phyloP scores from a whole-genome alignment of 2,888 invertebrate genomes.

The Tipula vernalis region DNA sequence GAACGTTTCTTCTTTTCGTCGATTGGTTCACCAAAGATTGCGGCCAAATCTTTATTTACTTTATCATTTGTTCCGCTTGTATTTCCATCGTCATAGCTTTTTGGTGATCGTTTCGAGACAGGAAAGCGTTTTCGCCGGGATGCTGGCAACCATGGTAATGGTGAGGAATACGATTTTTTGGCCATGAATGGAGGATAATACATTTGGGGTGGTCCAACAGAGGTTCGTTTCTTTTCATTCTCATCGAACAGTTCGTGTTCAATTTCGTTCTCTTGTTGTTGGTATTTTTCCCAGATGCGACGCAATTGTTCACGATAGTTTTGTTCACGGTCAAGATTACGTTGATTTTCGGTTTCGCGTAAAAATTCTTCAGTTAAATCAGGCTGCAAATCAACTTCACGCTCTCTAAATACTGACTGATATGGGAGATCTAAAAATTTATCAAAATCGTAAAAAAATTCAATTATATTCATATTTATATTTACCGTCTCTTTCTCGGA shows the following conservation, averaged over 20 bases:
- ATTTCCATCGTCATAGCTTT: slow-evolving; percentile 20
- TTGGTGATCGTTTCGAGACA: slow-evolving; percentile 51
- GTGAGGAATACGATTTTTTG: slow-evolving; percentile 28
- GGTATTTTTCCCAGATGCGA: slow-evolving; percentile 32
- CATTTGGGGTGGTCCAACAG: slow-evolving; percentile 11
- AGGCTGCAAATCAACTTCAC: slow-evolving; percentile 21
- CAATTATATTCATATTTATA: not conserved
- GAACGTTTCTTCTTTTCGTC: slow-evolving; percentile 43
- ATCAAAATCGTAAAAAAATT: not conserved
- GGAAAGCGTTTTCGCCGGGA: slow-evolving; percentile 47
- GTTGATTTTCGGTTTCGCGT: slow-evolving; percentile 31
- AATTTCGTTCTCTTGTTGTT: slow-evolving; percentile 30
- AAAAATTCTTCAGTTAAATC: slow-evolving; percentile 33
- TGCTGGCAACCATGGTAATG: slow-evolving; percentile 35
- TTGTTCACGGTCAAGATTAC: slow-evolving; percentile 30
- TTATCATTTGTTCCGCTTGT: slow-evolving; percentile 51
- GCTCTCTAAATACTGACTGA: slow-evolving; percentile 29
- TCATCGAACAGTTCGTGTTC: slow-evolving; percentile 28
- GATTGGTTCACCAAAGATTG: slow-evolving; percentile 45
- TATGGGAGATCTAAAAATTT: slow-evolving; percentile 21
- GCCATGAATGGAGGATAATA: slow-evolving; percentile 26
- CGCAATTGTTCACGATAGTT: slow-evolving; percentile 30
- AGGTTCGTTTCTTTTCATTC: slow-evolving; percentile 16
- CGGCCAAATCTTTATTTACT: slow-evolving; percentile 53
- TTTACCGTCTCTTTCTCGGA: slow-evolving; percentile 32